Evolutionary conservation across 2,888 invertebrate species (phyloP), one percentile per base, ranked within the genome.

Genomic region (Formica aserva): DNA sequence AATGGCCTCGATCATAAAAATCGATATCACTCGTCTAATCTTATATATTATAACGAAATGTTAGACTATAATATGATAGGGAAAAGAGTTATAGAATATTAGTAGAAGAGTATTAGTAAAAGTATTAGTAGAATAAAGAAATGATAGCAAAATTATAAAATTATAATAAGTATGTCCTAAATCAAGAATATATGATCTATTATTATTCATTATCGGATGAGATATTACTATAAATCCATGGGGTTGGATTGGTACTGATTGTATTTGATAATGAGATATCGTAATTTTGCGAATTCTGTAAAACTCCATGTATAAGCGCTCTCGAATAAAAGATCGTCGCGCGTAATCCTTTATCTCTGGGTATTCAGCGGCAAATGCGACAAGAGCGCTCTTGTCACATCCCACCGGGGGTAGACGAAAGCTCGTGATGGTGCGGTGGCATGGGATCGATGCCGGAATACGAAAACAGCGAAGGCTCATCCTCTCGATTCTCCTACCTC

Each of bases 371-470:
- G 65, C 84, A 83, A 67, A 75, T 60, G 66, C 60, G 41, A 57
- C 62, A 71, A 63, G 82, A 62, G 85, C 83, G 81, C 83, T 63
- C 80, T 80, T 80, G 80, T 83, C 83, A 63, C 80, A 71, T 71
- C 71, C 83, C 80, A 41, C 32, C 41, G 26, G 35, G 60, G 62
- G 78, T 29, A 26, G 38, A 29, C n/a, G 76, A 67, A 35, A 45
- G 52, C 72, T 52, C 41, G 77, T 82, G 66, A 60, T 66, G 78
- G 63, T 67, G 57, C n/a, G 78, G 83, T 65, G 78, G 80, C 78
- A 75, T 84, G 85, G 81, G 90, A 90, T 90, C 90, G 86, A 90
- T 90, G 88, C 85, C 82, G 86, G 89, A 89, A 90, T 90, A 90
- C 90, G 87, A 89, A 90, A 90, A 89, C 87, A 90, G 89, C 74